A percentile compares a stretch with the other conserved stretches of the same genome.
Conservation (phyloP, 2,113 vertebrate genomes). For the Nibea coibor region DNA sequence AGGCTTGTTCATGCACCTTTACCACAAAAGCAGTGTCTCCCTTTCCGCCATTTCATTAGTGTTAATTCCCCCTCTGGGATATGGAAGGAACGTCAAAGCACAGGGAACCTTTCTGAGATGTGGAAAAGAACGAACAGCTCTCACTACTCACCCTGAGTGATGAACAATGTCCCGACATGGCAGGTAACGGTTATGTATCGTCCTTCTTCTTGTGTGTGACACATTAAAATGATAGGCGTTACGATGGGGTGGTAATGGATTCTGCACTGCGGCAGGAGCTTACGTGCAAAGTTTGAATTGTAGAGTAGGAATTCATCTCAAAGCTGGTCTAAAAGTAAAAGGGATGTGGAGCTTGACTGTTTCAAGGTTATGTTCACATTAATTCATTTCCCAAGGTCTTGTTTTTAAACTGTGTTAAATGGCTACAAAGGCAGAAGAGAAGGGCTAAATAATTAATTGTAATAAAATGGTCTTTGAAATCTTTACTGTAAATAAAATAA, state of each 20-base stretch:
- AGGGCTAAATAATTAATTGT: slow-evolving; percentile 26
- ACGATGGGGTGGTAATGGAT: slow-evolving; percentile 65
- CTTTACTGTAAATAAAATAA: background rate
- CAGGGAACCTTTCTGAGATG: background rate
- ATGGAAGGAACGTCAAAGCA: slow-evolving; percentile 5
- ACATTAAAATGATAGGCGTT: slow-evolving; percentile 73
- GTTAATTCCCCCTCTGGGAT: slow-evolving; percentile 38
- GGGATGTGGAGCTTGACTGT: slow-evolving; percentile 34
- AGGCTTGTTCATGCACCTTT: slow-evolving; percentile 38
- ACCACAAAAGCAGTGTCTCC: slow-evolving; percentile 33
- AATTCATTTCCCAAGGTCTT: slow-evolving; percentile 54
- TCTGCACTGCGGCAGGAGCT: slow-evolving; percentile 48
- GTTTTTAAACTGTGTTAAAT: slow-evolving; percentile 50
- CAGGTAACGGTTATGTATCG: slow-evolving; percentile 74
- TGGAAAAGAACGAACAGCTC: slow-evolving; percentile 47
- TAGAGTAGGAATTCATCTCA: slow-evolving; percentile 65
- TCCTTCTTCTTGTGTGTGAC: slow-evolving; percentile 61
- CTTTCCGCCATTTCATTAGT: slow-evolving; percentile 45
- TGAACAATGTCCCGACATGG: slow-evolving; percentile 67
- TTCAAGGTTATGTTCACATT: slow-evolving; percentile 67
- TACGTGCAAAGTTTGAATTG: slow-evolving; percentile 59
- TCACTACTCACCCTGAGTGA: slow-evolving; percentile 63
- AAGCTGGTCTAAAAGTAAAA: slow-evolving; percentile 74
- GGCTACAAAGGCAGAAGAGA: slow-evolving; percentile 24
- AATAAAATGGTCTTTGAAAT: slow-evolving; percentile 3